Evolutionary conservation across 1,140 invertebrate species (phyloP), one percentile per base, ranked within the genome.

Genomic region (Papilio aristodemus): DNA sequence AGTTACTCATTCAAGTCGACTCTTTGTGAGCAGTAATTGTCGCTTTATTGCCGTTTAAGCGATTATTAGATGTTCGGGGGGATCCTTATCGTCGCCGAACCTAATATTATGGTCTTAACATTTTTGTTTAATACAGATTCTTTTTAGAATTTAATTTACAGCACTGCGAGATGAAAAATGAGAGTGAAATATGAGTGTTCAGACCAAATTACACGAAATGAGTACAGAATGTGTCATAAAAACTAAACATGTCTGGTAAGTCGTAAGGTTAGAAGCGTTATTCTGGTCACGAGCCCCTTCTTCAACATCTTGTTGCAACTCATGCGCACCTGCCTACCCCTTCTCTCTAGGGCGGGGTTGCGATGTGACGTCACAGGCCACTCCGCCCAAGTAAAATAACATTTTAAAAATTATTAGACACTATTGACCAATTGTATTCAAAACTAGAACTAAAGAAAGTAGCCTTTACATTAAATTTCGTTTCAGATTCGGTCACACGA

Each of bases 1-100:
- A 22, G 22, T 54, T 54, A 54, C 38, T 13, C 46, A 46, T 46
- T 10, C 9, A 46, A 17, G 27, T 50, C 3, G 3, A 54, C 9
- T 54, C 46, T 50, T 50, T 54, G 46, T 54, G 46, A 17, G 10
- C 10, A 22, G 46, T 54, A 54, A 54, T 54, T 54, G 46, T 54
- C 11, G 46, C 46, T 54, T 54, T 54, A 54, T 54, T 54, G 46
- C 46, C 43, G 43, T 54, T 54, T 54, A 46, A 46, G 22, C 46
- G 46, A 54, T 22, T 22, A 54, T 54, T 11, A n/a, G 46, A 19
- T 54, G 46, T 54, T 54, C 19, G 10, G 19, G n/a, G 17, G 11
- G 46, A 54, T 54, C 6, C 8, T 54, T 54, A 54, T 54, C 46
- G 1, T 25, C 2, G 2, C 3, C 4, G 10, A 10, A 22, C 10